Evolutionary conservation across 2,888 invertebrate genomes (phyloP).

Genomic region (Pristionchus fissidentatus): DNA sequence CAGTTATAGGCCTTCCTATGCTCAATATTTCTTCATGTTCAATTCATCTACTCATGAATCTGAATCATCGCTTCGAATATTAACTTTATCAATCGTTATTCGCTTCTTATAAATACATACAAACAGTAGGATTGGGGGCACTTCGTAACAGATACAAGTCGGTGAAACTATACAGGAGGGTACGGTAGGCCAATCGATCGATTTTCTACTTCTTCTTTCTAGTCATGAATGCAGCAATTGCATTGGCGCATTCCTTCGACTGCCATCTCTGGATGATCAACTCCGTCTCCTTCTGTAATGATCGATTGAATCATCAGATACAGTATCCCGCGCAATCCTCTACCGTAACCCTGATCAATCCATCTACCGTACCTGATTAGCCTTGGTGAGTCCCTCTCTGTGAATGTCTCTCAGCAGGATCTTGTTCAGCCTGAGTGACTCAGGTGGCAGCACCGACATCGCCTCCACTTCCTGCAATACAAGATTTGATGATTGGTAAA

Average conservation of each 20-base stretch:
- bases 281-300: constrained; percentile 80
- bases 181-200: not conserved
- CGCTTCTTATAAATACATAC: too few species aligned
- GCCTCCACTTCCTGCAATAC: constrained; percentile 43
- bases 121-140: too few species aligned
- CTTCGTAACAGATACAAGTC: too few species aligned
- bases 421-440: constrained; percentile 84
- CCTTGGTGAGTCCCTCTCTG: constrained; percentile 77
- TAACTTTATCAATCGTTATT: too few species aligned
- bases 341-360: not conserved
- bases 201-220: constrained; percentile 61
- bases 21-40: too few species aligned
- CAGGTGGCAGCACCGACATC: constrained; percentile 66
- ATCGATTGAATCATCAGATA: not conserved
- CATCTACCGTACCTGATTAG: constrained; percentile 67
- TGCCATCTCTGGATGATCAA: constrained; percentile 82
- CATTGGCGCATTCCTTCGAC: constrained; percentile 83
- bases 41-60: too few species aligned
- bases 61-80: too few species aligned
- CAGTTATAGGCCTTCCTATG: too few species aligned
- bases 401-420: constrained; percentile 82
- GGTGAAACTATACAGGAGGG: not conserved
- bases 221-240: constrained; percentile 80
- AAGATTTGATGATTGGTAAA: not conserved
- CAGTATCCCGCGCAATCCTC: not conserved